phyloP scores from a whole-genome alignment of 2,113 vertebrate species.

The Podiceps cristatus region DNA sequence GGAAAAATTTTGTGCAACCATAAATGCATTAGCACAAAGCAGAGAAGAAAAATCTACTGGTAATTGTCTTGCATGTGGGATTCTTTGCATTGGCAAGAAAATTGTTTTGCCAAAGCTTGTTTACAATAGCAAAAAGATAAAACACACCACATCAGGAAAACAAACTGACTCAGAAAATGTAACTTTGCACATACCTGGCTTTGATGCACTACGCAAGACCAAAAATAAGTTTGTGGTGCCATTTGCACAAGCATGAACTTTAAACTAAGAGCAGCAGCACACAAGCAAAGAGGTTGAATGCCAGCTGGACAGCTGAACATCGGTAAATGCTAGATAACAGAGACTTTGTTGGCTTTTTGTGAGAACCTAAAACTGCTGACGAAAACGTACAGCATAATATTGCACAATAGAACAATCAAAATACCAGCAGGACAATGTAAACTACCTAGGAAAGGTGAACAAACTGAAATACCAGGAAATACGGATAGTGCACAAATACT shows the following conservation, averaged over 20 bases:
- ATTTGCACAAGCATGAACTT: conserved; percentile 47
- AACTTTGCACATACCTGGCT: not conserved
- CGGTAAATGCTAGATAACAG: not conserved
- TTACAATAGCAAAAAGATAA: not conserved
- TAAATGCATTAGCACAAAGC: conserved; percentile 1
- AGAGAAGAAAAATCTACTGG: not conserved
- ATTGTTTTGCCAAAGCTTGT: conserved; percentile 5
- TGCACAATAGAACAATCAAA: not conserved
- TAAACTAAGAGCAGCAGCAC: not conserved
- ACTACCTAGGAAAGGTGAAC: not conserved
- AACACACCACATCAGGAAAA: not conserved
- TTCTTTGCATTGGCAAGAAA: conserved; percentile 17
- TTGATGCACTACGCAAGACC: not conserved
- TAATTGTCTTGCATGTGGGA: not conserved
- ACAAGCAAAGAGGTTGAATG: not conserved
- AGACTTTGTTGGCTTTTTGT: not conserved
- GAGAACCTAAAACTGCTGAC: not conserved
- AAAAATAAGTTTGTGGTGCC: not conserved
- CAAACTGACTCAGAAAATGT: not conserved
- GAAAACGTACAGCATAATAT: not conserved
- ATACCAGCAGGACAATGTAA: not conserved
- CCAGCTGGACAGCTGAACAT: not conserved
- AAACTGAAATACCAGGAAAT: not conserved
- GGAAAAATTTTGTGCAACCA: not conserved
- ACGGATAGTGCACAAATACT: not conserved